A percentile compares a stretch with the other conserved stretches of the same genome.
phyloP scores from a whole-genome alignment of 2,113 vertebrate genomes.

The Macroglossus sobrinus region DNA sequence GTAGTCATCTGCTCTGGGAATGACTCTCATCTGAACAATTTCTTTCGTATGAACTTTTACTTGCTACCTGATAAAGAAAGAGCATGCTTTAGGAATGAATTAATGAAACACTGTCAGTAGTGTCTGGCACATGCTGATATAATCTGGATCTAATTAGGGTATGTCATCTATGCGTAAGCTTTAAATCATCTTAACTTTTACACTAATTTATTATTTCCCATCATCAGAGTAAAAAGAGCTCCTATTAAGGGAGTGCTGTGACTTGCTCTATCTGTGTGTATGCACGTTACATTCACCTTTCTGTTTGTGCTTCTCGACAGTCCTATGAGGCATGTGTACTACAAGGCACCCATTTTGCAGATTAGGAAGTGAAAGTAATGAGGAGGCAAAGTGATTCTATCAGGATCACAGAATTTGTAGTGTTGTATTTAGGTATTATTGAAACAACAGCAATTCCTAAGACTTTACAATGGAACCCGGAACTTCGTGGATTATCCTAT shows the following conservation, averaged over 20 bases:
- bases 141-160: neutral
- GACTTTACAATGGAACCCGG: neutral
- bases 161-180: neutral
- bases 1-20: constrained; percentile 40
- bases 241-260: neutral
- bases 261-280: neutral
- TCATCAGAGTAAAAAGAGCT: neutral
- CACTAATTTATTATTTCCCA: neutral
- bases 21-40: neutral
- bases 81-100: neutral
- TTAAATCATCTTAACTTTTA: neutral
- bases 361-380: neutral
- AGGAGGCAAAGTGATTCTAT: neutral
- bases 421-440: neutral
- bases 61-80: neutral
- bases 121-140: neutral
- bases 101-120: neutral
- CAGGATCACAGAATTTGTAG: neutral
- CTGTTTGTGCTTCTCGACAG: neutral
- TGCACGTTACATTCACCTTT: neutral
- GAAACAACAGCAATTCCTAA: neutral
- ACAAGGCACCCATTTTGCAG: neutral
- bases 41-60: neutral
- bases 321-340: neutral
- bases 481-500: neutral